Evolutionary conservation across 1,140 invertebrate genomes (phyloP), one percentile per base, ranked within the genome.

Genomic region (Dolichoris vasculosae): DNA sequence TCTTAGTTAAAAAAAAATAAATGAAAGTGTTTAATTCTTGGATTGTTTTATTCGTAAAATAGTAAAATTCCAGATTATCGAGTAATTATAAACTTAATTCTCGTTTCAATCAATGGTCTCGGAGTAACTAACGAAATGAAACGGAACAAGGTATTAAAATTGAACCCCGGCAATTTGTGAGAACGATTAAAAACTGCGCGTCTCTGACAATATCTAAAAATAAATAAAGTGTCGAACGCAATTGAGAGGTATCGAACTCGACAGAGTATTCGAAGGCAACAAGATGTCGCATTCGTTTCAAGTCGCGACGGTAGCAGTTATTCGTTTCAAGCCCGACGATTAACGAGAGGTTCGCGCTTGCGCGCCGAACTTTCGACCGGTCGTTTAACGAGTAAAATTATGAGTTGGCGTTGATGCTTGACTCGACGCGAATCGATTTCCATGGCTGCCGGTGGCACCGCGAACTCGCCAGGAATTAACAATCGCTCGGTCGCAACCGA

Each of bases 321-420:
- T 51, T 35, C n/a, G n/a, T n/a, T n/a, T n/a, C 13, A 46, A 23
- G 20, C 15, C 13, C 23, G 46, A 20, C 73, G 83, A 78, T 83
- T 83, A 78, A 79, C 63, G 83, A 79, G 38, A 71, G 46, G 35
- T 80, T 85, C 64, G 20, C 55, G 51, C 64, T 55, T 35, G 63
- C 59, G 67, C 80, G 15, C 38, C 77, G 26, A 64, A 63, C 64
- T 71, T 85, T 46, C 67, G 63, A 69, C 51, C 63, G 30, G 83
- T 35, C 75, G 76, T 86, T 88, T 87, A 89, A 88, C 83, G 82
- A 88, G 71, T 81, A 73, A 85, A 87, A 88, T 88, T 87, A 88
- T 48, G 81, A 82, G 69, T 30, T 35, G 30, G 30, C 32, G 46
- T 69, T 35, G 35, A 79, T 63, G 77, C 51, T 59, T n/a, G 55